phyloP scores from a whole-genome alignment of 2,797 vertebrate species.

The Muraenolepis orangiensis region DNA sequence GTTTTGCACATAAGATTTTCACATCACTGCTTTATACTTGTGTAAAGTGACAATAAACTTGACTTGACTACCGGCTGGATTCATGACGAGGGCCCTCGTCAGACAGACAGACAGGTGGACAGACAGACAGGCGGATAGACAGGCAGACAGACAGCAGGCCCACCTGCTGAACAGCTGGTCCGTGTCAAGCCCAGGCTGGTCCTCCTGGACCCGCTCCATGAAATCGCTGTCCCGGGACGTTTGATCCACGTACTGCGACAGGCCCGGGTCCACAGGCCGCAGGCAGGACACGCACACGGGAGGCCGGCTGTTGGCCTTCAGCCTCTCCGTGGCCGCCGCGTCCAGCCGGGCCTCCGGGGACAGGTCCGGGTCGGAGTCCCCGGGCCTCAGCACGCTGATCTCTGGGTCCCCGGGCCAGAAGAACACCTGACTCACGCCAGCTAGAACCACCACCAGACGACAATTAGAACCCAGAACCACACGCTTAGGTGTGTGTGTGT shows the following conservation, averaged over 20 bases:
- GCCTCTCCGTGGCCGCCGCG: conserved; percentile 80
- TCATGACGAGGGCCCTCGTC: too few relatives aligned
- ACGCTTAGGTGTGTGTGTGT: background rate
- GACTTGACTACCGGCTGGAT: too few relatives aligned
- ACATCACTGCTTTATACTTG: too few relatives aligned
- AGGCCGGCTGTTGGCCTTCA: conserved; percentile 91
- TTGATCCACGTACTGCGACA: conserved; percentile 85
- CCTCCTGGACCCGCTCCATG: conserved; percentile 74
- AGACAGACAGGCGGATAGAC: background rate
- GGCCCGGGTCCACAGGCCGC: conserved; percentile 78
- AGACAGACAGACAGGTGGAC: too few relatives aligned
- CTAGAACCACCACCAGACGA: conserved; percentile 68
- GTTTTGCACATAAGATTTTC: too few relatives aligned
- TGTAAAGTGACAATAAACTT: too few relatives aligned
- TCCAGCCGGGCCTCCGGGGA: conserved; percentile 83
- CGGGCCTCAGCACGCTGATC: conserved; percentile 77
- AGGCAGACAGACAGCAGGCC: background rate
- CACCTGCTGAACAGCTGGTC: conserved; percentile 73
- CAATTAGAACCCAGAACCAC: too few relatives aligned
- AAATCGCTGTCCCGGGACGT: conserved; percentile 86
- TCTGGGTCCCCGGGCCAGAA: conserved; percentile 96
- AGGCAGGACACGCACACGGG: conserved; percentile 85
- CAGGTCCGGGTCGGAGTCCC: conserved; percentile 14
- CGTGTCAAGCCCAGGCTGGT: conserved; percentile 57
- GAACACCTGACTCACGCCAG: conserved; percentile 88